These are phyloP conservation scores for Lagorchestes hirsutus DNA, from an alignment of 2,797 vertebrate species.

Conservation along the genomic window DNA sequence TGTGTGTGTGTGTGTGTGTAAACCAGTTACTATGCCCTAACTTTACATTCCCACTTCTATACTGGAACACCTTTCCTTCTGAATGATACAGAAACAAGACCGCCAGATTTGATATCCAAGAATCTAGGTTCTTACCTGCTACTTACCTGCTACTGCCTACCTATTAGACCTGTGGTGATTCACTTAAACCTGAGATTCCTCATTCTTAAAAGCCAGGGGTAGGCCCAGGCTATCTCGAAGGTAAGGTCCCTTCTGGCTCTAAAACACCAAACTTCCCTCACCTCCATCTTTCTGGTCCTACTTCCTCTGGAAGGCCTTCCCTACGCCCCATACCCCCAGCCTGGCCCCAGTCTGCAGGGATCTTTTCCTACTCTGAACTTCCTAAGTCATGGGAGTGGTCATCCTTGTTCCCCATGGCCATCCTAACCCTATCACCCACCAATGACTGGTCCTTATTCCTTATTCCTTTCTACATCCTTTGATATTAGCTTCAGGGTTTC, in stretches of 20 bases:
- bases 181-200: not conserved
- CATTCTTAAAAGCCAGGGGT: too few relatives aligned
- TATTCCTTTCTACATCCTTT: not conserved
- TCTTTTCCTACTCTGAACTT: not conserved
- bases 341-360: not conserved
- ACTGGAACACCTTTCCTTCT: not conserved
- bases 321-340: not conserved
- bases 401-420: not conserved
- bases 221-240: not conserved
- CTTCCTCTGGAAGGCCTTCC: conserved; percentile 29
- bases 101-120: not conserved
- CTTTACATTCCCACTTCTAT: not conserved
- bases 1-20: too few relatives aligned
- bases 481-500: not conserved
- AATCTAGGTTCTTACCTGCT: not conserved
- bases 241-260: not conserved
- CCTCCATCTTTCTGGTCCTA: not conserved
- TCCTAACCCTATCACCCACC: not conserved
- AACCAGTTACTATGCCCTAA: not conserved
- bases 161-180: not conserved
- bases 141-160: not conserved
- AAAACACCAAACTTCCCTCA: not conserved
- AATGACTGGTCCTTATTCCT: not conserved
- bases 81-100: not conserved
- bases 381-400: not conserved